Conservation (phyloP, 2,888 invertebrate genomes). For the Leptinotarsa juncta region DNA sequence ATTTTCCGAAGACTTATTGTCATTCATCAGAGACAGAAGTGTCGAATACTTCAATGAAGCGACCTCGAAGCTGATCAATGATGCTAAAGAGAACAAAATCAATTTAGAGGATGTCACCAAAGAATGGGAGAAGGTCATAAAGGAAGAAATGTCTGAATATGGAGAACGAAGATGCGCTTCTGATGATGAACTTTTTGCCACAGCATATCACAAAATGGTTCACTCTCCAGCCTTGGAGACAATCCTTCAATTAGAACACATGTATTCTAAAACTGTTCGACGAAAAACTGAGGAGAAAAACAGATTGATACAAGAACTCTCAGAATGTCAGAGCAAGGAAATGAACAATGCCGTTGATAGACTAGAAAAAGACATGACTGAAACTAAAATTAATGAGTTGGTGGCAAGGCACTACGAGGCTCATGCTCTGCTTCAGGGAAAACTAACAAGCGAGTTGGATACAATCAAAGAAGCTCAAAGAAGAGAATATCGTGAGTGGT, state of each 20-base stretch:
- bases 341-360: slow-evolving; percentile 88
- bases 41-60: slow-evolving; percentile 72
- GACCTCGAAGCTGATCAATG: slow-evolving; percentile 72
- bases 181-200: slow-evolving; percentile 88
- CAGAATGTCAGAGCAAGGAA: slow-evolving; percentile 83
- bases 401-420: slow-evolving; percentile 85
- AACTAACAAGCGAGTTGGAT: slow-evolving; percentile 87
- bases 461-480: slow-evolving; percentile 87
- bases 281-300: slow-evolving; percentile 80
- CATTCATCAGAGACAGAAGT: slow-evolving; percentile 44
- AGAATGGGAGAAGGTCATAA: slow-evolving; percentile 83
- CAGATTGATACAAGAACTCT: slow-evolving; percentile 76
- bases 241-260: slow-evolving; percentile 88
- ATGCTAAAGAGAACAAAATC: slow-evolving; percentile 72
- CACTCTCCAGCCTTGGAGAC: slow-evolving; percentile 82
- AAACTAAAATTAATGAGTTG: slow-evolving; percentile 86
- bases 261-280: slow-evolving; percentile 84
- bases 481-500: slow-evolving; percentile 89
- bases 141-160: slow-evolving; percentile 84
- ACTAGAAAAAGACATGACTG: slow-evolving; percentile 81
- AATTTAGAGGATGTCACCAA: slow-evolving; percentile 82
- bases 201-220: slow-evolving; percentile 81
- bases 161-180: slow-evolving; percentile 84
- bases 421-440: slow-evolving; percentile 85
- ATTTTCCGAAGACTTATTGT: slow-evolving; percentile 41